Evolutionary conservation across 2,797 vertebrate genomes (phyloP).

Genomic region (Echeneis naucrates): DNA sequence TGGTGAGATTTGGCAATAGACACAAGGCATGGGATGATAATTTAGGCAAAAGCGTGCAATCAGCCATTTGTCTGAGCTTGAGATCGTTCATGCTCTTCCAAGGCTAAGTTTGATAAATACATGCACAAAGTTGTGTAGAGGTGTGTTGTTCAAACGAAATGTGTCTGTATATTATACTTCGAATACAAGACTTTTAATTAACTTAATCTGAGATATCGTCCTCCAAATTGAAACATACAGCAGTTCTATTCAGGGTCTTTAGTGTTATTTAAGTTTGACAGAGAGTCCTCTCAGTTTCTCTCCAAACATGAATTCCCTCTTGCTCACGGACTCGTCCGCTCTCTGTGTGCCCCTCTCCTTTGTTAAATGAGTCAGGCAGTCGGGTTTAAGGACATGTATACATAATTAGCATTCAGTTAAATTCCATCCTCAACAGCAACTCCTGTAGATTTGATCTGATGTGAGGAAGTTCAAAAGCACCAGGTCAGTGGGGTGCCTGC

Average conservation of each 20-base stretch:
- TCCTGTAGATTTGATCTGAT: not conserved
- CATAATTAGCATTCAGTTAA: not conserved
- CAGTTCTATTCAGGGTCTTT: too few relatives aligned
- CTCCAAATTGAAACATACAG: not conserved
- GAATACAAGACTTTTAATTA: not conserved
- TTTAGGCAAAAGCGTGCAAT: slow-evolving; percentile 9
- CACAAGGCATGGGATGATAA: not conserved
- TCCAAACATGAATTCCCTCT: not conserved
- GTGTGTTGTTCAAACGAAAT: not conserved
- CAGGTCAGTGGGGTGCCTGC: not conserved
- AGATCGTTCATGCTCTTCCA: slow-evolving; percentile 1
- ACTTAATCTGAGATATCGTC: not conserved
- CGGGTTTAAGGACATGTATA: not conserved
- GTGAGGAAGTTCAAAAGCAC: not conserved
- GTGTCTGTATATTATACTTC: not conserved
- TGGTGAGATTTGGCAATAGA: slow-evolving; percentile 13
- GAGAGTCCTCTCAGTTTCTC: not conserved
- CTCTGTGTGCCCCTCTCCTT: not conserved
- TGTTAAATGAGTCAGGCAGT: not conserved
- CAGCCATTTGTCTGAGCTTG: slow-evolving; percentile 12
- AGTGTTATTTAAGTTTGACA: not conserved
- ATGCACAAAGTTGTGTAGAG: slow-evolving; percentile 1
- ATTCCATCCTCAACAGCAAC: not conserved
- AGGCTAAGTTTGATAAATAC: not conserved
- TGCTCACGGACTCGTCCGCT: not conserved